Conservation (phyloP, 1,140 invertebrate species). For the Dryas iulia region DNA sequence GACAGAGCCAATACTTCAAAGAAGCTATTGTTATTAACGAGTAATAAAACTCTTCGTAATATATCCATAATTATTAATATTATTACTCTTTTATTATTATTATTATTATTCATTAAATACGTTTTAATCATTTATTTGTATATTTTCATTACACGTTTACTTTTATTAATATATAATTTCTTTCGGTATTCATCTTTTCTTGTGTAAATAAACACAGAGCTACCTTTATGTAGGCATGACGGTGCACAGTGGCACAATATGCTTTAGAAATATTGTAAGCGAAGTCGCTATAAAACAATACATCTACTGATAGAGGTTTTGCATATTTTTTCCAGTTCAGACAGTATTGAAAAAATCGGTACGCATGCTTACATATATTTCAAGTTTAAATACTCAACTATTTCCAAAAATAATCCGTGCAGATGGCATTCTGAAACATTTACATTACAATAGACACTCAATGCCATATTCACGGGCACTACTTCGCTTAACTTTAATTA, state of each 20-base stretch:
- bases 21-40: constrained; percentile 90
- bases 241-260: constrained; percentile 57
- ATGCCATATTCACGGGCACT: constrained; percentile 15
- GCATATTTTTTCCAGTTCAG: constrained; percentile 71
- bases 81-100: constrained; percentile 48
- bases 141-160: constrained; percentile 72
- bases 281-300: constrained; percentile 46
- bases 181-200: constrained; percentile 55
- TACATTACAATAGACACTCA: background rate
- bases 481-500: constrained; percentile 13
- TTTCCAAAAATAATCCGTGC: constrained; percentile 18
- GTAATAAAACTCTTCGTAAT: constrained; percentile 79
- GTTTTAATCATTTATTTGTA: constrained; percentile 69
- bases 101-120: constrained; percentile 64
- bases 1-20: constrained; percentile 96
- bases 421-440: constrained; percentile 13
- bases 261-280: constrained; percentile 57
- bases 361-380: constrained; percentile 67
- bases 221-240: constrained; percentile 70
- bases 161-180: constrained; percentile 70
- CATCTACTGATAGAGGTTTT: constrained; percentile 51
- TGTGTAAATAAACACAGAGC: constrained; percentile 56
- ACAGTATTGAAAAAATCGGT: constrained; percentile 71
- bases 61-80: constrained; percentile 59
- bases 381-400: constrained; percentile 23